Percentiles rank a stretch among this genome's conserved stretches.
These are phyloP conservation scores for Cacatua alba DNA, from an alignment of 2,113 vertebrate species.

Conservation along the genomic window DNA sequence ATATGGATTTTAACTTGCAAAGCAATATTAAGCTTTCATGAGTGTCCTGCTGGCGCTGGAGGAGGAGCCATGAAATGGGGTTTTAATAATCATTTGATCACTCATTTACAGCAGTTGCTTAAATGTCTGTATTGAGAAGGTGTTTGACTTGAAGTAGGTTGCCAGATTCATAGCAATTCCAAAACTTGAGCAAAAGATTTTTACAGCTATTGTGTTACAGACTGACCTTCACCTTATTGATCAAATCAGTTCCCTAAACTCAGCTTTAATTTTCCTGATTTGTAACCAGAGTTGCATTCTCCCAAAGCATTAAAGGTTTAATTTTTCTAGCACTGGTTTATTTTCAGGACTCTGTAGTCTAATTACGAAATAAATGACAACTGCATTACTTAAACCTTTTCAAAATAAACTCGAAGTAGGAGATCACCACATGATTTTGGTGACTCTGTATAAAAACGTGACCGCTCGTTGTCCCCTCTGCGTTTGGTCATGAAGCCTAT, in stretches of 20 bases:
- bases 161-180: constrained; percentile 71
- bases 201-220: constrained; percentile 44
- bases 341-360: constrained; percentile 17
- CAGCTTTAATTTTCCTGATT: constrained; percentile 48
- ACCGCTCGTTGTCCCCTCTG: constrained; percentile 61
- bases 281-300: constrained; percentile 25
- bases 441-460: constrained; percentile 55
- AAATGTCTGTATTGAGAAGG: constrained; percentile 73
- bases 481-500: constrained; percentile 65
- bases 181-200: constrained; percentile 60
- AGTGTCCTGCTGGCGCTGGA: constrained; percentile 53
- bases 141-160: constrained; percentile 71
- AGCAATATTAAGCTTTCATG: not conserved
- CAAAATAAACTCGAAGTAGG: constrained; percentile 51
- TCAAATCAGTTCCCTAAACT: constrained; percentile 35
- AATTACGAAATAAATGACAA: constrained; percentile 25
- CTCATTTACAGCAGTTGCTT: constrained; percentile 88
- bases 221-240: constrained; percentile 26
- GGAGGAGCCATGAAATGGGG: constrained; percentile 67
- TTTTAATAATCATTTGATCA: constrained; percentile 84
- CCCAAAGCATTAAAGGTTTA: constrained; percentile 50
- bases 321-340: constrained; percentile 49
- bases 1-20: constrained; percentile 31
- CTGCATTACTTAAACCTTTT: constrained; percentile 38
- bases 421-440: constrained; percentile 63